Evolutionary conservation across 2,888 invertebrate genomes (phyloP).

Genomic region (Geophilus truncorum): DNA sequence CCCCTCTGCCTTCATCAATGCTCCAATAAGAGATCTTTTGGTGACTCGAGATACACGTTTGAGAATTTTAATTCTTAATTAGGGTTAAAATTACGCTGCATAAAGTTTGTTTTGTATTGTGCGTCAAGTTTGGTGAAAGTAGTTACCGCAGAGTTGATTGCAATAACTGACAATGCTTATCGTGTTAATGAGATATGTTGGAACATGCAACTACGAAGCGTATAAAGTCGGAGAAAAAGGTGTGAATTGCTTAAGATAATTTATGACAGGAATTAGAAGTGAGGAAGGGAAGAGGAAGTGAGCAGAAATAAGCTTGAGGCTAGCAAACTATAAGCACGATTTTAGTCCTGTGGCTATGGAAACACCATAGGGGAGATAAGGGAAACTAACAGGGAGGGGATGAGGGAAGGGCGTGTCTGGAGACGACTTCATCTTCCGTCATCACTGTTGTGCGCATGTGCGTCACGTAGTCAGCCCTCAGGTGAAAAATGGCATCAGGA

Average conservation of each 20-base stretch:
- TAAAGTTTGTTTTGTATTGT: background rate
- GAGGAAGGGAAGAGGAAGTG: conserved; percentile 27
- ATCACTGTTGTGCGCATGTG: conserved; percentile 27
- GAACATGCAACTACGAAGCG: background rate
- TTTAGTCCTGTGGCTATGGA: conserved; percentile 28
- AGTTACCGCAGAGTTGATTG: conserved; percentile 2
- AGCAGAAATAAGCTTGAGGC: conserved; percentile 28
- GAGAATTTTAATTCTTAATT: background rate
- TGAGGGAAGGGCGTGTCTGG: conserved; percentile 13
- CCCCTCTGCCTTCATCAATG: conserved; percentile 10
- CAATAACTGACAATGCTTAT: conserved; percentile 10
- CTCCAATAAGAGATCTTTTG: background rate
- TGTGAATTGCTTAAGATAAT: conserved; percentile 32
- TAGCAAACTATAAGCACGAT: conserved; percentile 12
- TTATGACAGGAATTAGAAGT: conserved; percentile 33
- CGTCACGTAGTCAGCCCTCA: conserved; percentile 30
- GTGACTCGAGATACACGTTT: background rate
- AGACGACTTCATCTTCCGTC: conserved; percentile 34
- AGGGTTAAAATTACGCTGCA: background rate
- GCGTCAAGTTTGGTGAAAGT: background rate
- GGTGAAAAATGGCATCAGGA: conserved; percentile 13
- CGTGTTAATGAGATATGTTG: conserved; percentile 7
- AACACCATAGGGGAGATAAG: conserved; percentile 30
- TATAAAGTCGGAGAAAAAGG: conserved; percentile 28
- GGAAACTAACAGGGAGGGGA: conserved; percentile 37